phyloP scores from a whole-genome alignment of 2,888 invertebrate genomes.

The Drosophila peninsularis region DNA sequence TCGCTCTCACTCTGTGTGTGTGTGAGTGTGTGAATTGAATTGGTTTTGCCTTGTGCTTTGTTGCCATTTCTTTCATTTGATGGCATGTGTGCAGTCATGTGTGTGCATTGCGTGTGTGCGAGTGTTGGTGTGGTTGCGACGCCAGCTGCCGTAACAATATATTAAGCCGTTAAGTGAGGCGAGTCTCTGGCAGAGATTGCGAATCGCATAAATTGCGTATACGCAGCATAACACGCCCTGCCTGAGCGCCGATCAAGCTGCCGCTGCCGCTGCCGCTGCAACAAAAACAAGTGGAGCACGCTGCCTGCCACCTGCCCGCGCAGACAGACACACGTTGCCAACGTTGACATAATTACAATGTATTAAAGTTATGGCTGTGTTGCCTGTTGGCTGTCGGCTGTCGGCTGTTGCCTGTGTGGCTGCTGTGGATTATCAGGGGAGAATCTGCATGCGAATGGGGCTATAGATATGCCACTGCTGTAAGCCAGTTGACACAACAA shows the following conservation, averaged over 20 bases:
- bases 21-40: constrained; percentile 49
- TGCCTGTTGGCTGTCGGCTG: constrained; percentile 35
- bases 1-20: constrained; percentile 1
- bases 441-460: constrained; percentile 20
- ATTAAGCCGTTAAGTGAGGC: constrained; percentile 79
- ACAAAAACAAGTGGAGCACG: constrained; percentile 4
- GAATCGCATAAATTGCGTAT: constrained; percentile 64
- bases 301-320: constrained; percentile 1
- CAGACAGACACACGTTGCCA: constrained; percentile 38
- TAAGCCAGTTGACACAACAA: constrained; percentile 21
- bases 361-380: constrained; percentile 66
- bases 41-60: constrained; percentile 49
- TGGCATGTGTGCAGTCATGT: constrained; percentile 2
- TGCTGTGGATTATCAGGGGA: constrained; percentile 19
- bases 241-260: constrained; percentile 30
- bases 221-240: constrained; percentile 45
- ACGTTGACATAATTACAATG: constrained; percentile 73
- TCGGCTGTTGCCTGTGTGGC: constrained; percentile 3
- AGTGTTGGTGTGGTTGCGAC: constrained; percentile 37
- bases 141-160: constrained; percentile 75
- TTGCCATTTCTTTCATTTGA: constrained; percentile 52
- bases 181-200: constrained; percentile 63
- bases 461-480: constrained; percentile 6
- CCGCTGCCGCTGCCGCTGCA: constrained; percentile 23
- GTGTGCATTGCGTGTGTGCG: constrained; percentile 5